Percentiles rank a stretch among this genome's conserved stretches.
These are phyloP conservation scores for Zoanthus sociatus DNA, from an alignment of 92 coral and sea anemone species.

Conservation along the genomic window DNA sequence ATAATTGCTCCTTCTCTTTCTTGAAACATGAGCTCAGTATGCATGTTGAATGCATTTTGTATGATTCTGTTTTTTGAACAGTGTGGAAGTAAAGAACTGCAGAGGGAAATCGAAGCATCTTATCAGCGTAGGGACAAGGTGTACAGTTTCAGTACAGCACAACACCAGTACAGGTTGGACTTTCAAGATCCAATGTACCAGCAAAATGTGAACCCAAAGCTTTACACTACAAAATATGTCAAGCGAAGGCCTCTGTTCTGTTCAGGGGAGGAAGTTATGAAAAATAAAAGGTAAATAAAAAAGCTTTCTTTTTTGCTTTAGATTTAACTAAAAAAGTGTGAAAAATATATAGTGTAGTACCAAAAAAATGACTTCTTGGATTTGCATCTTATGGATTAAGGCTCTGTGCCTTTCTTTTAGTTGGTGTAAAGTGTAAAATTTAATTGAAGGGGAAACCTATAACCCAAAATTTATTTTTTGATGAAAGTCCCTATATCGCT, in stretches of 20 bases:
- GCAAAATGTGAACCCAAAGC: constrained; percentile 62
- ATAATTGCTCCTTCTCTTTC: too few species aligned
- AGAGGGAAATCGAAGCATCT: constrained; percentile 53
- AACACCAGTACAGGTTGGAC: constrained; percentile 54
- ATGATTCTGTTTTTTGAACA: neutral
- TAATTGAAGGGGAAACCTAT: too few species aligned
- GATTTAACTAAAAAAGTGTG: too few species aligned
- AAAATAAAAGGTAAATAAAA: constrained; percentile 39
- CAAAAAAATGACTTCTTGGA: too few species aligned
- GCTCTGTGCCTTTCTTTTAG: too few species aligned
- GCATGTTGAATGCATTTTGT: neutral
- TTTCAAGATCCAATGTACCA: constrained; percentile 68
- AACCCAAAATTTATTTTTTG: too few species aligned
- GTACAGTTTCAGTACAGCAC: constrained; percentile 37
- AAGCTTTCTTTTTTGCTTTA: too few species aligned
- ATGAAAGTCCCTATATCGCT: too few species aligned
- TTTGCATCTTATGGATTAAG: too few species aligned
- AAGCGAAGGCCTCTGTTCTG: constrained; percentile 72
- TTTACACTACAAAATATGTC: constrained; percentile 45
- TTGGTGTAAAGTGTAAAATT: too few species aligned
- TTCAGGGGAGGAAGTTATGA: constrained; percentile 47
- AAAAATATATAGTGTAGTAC: too few species aligned
- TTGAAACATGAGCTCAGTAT: too few species aligned
- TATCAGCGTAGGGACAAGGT: constrained; percentile 50
- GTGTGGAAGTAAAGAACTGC: constrained; percentile 15